These are phyloP conservation scores for Glossophaga mutica DNA, from an alignment of 2,797 vertebrate genomes.

Conservation along the genomic window DNA sequence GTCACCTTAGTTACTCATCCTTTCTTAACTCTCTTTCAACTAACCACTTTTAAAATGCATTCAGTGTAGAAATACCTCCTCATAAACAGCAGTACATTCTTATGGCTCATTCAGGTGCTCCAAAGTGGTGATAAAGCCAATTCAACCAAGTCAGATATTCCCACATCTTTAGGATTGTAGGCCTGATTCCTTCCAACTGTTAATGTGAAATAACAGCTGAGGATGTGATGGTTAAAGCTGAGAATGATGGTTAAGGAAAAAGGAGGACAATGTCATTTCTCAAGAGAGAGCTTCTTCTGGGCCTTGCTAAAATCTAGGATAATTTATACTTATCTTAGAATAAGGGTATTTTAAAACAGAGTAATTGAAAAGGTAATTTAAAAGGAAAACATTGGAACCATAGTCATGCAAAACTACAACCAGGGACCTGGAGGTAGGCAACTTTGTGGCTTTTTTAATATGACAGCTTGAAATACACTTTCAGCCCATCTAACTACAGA, in stretches of 20 bases:
- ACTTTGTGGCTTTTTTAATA: constrained; percentile 1
- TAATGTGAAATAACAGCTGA: background rate
- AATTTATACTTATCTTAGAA: background rate
- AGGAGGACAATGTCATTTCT: background rate
- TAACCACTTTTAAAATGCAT: constrained; percentile 11
- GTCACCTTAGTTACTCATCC: background rate
- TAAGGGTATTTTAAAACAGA: background rate
- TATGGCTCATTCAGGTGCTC: background rate
- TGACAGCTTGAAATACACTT: background rate
- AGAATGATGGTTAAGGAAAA: background rate
- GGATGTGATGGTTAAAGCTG: background rate
- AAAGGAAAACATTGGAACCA: background rate
- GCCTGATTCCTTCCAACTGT: background rate
- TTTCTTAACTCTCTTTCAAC: background rate
- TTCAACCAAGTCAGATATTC: background rate
- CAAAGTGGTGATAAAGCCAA: background rate
- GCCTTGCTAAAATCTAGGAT: background rate
- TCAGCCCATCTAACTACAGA: background rate
- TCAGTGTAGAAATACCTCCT: background rate
- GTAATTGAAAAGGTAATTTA: background rate
- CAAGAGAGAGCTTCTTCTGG: background rate
- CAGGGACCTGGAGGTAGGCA: background rate
- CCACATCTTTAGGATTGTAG: background rate
- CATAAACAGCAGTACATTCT: background rate
- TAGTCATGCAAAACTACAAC: background rate